Evolutionary conservation across 2,888 invertebrate species (phyloP).

Genomic region (Polyploca ridens): DNA sequence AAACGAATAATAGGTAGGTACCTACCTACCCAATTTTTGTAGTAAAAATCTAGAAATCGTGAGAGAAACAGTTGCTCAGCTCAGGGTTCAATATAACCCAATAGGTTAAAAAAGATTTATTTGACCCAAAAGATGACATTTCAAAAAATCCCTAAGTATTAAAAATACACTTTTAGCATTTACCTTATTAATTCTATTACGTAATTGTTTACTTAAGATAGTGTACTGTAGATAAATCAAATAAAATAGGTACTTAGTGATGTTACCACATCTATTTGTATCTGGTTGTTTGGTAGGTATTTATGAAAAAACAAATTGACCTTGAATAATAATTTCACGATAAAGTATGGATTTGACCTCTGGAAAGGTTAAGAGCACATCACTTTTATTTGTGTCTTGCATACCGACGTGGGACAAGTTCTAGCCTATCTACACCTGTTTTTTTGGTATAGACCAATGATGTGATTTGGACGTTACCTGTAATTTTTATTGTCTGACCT

Average conservation of each 20-base stretch:
- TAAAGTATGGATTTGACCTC: conserved; percentile 61
- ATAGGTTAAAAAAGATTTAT: no score
- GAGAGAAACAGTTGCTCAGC: no score
- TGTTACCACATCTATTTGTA: neutral
- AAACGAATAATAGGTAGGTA: no score
- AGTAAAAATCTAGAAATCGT: no score
- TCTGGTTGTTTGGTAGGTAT: neutral
- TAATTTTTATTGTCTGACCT: conserved; percentile 17
- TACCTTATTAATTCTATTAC: no score
- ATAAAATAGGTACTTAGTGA: neutral
- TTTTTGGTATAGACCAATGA: conserved; percentile 38
- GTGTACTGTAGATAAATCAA: no score
- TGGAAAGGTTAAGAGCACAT: conserved; percentile 79
- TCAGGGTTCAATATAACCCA: no score
- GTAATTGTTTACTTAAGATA: no score
- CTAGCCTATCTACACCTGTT: conserved; percentile 34
- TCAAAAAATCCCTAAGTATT: no score
- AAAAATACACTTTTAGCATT: no score
- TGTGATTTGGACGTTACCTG: conserved; percentile 19
- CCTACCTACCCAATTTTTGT: no score
- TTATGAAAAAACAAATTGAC: conserved; percentile 55
- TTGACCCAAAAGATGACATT: no score
- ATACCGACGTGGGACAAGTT: conserved; percentile 59
- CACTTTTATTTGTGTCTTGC: conserved; percentile 72
- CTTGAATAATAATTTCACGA: conserved; percentile 65